Conservation (phyloP, 2,113 vertebrate species). For the Macaca mulatta region DNA sequence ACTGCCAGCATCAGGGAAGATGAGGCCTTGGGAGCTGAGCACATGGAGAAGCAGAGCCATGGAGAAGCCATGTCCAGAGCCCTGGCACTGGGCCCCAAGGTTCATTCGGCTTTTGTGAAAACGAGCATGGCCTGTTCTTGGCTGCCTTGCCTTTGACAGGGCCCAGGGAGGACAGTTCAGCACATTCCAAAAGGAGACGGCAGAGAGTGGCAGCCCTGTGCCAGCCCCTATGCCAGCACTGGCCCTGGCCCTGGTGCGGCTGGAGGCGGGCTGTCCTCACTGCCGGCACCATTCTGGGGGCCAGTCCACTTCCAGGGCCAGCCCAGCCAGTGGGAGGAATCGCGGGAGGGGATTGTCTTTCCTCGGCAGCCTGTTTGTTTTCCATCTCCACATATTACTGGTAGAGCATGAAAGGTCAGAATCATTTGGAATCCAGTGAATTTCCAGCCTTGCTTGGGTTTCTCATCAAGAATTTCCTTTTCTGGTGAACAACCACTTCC, state of each 20-base stretch:
- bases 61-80: not conserved
- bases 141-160: not conserved
- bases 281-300: not conserved
- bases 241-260: not conserved
- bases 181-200: not conserved
- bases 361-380: conserved; percentile 54
- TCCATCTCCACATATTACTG: conserved; percentile 49
- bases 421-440: conserved; percentile 70
- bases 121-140: not conserved
- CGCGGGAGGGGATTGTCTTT: conserved; percentile 30
- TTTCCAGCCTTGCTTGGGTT: conserved; percentile 57
- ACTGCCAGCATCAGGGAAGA: not conserved
- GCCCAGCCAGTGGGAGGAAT: not conserved
- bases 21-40: not conserved
- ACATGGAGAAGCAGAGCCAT: not conserved
- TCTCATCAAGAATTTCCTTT: conserved; percentile 70
- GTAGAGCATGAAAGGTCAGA: conserved; percentile 73
- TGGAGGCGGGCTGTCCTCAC: not conserved
- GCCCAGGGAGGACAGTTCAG: not conserved
- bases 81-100: not conserved
- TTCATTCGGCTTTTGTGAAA: not conserved
- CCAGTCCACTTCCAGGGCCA: not conserved
- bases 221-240: not conserved
- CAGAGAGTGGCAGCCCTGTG: not conserved
- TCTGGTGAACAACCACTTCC: conserved; percentile 59